These are phyloP conservation scores for Alligator sinensis DNA, from an alignment of 2,113 vertebrate genomes.

Conservation along the genomic window DNA sequence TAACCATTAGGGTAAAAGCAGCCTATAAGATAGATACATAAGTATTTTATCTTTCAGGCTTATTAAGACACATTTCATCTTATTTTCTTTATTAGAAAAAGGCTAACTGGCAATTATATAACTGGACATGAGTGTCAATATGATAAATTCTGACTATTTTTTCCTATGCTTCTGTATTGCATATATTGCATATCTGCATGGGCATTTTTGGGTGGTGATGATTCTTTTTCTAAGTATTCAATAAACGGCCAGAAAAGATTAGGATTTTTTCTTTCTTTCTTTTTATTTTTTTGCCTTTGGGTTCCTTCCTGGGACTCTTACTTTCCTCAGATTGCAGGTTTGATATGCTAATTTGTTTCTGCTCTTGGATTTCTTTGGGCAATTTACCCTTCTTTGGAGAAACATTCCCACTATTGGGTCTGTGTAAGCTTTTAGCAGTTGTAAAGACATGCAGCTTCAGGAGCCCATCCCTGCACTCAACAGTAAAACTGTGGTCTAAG, in stretches of 20 bases:
- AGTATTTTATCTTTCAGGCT: not conserved
- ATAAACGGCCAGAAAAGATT: not conserved
- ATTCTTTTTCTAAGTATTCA: not conserved
- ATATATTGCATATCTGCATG: not conserved
- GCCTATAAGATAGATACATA: not conserved
- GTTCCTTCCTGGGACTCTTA: not conserved
- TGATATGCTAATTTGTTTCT: not conserved
- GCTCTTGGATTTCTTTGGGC: not conserved
- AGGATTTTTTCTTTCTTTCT: not conserved
- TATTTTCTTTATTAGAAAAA: not conserved
- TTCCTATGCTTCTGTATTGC: not conserved
- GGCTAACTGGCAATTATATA: not conserved
- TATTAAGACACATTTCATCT: not conserved
- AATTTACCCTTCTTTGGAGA: not conserved
- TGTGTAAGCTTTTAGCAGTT: not conserved
- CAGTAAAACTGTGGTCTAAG: not conserved
- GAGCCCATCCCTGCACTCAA: not conserved
- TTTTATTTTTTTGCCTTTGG: not conserved
- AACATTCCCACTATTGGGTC: not conserved
- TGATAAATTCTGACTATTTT: not conserved
- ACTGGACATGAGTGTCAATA: not conserved
- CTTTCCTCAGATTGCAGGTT: not conserved
- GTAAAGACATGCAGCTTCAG: not conserved
- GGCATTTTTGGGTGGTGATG: not conserved
- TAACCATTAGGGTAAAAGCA: not conserved